These are phyloP conservation scores for Siderastrea radians DNA, from an alignment of 92 coral and sea anemone species.

Conservation along the genomic window DNA sequence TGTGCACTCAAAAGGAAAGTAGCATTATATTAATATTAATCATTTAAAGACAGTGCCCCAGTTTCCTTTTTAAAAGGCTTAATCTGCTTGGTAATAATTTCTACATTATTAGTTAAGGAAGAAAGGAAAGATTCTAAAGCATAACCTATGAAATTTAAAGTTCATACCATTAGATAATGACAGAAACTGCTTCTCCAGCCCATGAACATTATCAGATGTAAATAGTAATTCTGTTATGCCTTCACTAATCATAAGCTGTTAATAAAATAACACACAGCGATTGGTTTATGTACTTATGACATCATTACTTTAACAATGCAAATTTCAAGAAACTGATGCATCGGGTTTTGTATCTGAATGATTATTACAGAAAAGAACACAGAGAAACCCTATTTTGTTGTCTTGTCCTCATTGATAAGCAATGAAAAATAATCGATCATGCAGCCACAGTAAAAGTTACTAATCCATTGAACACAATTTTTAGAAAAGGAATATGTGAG, in stretches of 20 bases:
- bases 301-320: neutral
- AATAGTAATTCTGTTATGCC: constrained; percentile 88
- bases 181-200: constrained; percentile 48
- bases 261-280: neutral
- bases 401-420: neutral
- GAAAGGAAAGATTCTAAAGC: neutral
- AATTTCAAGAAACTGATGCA: neutral
- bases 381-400: too few species aligned
- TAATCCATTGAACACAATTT: too few species aligned
- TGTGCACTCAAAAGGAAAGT: too few species aligned
- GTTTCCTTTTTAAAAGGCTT: too few species aligned
- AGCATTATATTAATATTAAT: too few species aligned
- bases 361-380: too few species aligned
- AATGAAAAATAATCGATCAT: too few species aligned
- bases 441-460: too few species aligned
- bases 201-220: constrained; percentile 83
- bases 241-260: constrained; percentile 72
- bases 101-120: neutral
- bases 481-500: too few species aligned
- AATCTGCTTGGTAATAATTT: neutral
- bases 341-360: neutral
- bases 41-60: too few species aligned
- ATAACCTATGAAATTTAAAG: neutral
- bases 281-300: neutral
- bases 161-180: constrained; percentile 47